phyloP scores from a whole-genome alignment of 2,797 vertebrate genomes.

The Myotis daubentonii region DNA sequence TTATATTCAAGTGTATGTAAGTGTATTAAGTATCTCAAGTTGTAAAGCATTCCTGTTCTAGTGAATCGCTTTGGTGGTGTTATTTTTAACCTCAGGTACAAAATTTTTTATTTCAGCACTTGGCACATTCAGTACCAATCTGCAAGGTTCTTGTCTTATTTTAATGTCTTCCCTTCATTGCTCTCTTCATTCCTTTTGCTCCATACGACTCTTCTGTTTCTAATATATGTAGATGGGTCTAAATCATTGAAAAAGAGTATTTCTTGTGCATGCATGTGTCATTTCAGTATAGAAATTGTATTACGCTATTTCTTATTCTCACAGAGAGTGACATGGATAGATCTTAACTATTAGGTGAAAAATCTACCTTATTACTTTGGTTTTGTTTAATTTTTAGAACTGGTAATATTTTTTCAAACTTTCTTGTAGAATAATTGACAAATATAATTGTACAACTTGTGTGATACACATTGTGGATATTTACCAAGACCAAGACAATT shows the following conservation, averaged over 20 bases:
- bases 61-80: background rate
- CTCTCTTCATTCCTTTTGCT: background rate
- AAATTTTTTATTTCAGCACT: background rate
- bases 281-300: background rate
- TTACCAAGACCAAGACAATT: background rate
- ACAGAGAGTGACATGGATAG: background rate
- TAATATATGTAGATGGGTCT: background rate
- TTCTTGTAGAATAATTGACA: background rate
- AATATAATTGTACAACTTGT: background rate
- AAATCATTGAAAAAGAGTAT: background rate
- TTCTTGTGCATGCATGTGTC: background rate
- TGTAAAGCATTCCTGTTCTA: background rate
- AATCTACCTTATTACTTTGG: background rate
- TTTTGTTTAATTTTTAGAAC: background rate
- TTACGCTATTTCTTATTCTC: background rate
- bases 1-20: background rate
- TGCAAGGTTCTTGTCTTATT: background rate
- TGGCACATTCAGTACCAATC: background rate
- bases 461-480: background rate
- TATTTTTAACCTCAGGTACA: background rate
- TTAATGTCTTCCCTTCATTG: background rate
- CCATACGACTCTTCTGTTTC: background rate
- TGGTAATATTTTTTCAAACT: background rate
- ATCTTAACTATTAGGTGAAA: background rate
- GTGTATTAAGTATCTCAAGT: background rate